Percentiles rank a stretch among this genome's conserved stretches.
These are phyloP conservation scores for Acinonyx jubatus DNA, from an alignment of 2,113 vertebrate genomes.

Conservation along the genomic window DNA sequence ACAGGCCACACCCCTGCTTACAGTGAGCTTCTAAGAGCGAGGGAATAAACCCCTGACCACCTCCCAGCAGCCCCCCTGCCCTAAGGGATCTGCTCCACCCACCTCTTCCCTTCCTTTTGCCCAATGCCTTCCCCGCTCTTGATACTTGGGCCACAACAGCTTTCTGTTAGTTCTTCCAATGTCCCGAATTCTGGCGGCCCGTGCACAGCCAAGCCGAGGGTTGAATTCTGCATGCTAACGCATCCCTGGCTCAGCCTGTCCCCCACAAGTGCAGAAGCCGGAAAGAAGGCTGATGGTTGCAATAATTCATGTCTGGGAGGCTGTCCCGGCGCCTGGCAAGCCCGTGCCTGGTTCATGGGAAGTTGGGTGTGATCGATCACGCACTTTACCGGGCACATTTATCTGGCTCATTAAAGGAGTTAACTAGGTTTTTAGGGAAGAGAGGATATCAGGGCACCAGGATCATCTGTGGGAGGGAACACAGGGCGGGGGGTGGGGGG, in stretches of 20 bases:
- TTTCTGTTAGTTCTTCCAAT: background rate
- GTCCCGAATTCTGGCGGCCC: background rate
- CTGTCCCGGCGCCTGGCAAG: rapidly evolving
- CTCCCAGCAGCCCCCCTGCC: background rate
- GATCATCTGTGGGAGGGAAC: background rate
- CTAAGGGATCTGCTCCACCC: background rate
- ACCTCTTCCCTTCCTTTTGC: background rate
- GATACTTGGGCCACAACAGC: background rate
- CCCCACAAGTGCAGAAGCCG: background rate
- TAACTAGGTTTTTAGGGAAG: slow-evolving; percentile 51
- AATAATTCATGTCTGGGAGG: background rate
- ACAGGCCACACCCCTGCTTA: background rate
- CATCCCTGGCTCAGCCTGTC: background rate
- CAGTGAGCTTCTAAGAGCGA: background rate
- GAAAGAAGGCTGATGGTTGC: background rate
- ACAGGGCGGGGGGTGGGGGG: no score
- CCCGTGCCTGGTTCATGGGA: rapidly evolving
- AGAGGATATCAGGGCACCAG: background rate
- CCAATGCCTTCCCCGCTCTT: background rate
- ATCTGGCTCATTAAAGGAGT: slow-evolving; percentile 55
- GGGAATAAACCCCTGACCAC: background rate
- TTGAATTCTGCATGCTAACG: no score
- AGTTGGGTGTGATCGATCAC: background rate
- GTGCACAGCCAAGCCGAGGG: background rate
- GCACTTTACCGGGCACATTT: background rate